phyloP scores from a whole-genome alignment of 1,140 invertebrate species.

The Galleria mellonella region DNA sequence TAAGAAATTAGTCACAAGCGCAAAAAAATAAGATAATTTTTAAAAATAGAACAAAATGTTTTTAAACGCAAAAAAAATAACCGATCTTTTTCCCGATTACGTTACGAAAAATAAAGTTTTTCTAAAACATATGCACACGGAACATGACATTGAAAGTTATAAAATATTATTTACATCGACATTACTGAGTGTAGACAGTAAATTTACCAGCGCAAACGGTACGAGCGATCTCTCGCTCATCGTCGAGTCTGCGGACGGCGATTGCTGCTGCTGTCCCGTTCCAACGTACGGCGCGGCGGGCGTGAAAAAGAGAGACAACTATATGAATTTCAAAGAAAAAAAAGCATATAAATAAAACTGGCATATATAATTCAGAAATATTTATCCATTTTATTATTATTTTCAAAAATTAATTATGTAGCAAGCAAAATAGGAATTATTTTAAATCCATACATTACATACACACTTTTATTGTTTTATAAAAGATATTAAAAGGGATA shows the following conservation, averaged over 20 bases:
- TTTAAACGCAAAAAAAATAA: too few relatives aligned
- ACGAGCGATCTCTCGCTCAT: constrained; percentile 71
- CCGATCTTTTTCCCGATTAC: too few relatives aligned
- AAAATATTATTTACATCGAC: constrained; percentile 63
- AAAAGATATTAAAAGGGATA: too few relatives aligned
- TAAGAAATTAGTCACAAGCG: background rate
- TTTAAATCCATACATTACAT: too few relatives aligned
- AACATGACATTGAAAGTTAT: constrained; percentile 20
- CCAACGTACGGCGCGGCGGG: constrained; percentile 23
- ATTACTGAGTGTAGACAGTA: constrained; percentile 60
- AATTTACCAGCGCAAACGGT: constrained; percentile 73
- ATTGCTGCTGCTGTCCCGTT: constrained; percentile 62
- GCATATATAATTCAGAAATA: too few relatives aligned
- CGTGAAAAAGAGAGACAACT: constrained; percentile 44
- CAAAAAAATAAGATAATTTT: background rate
- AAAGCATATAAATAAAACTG: background rate
- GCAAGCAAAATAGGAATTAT: too few relatives aligned
- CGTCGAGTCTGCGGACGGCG: constrained; percentile 71
- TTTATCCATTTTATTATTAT: too few relatives aligned
- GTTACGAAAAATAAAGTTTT: background rate
- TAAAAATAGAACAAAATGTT: too few relatives aligned
- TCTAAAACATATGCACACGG: constrained; percentile 9
- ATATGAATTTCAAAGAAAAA: constrained; percentile 7
- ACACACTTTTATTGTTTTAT: too few relatives aligned
- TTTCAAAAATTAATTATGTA: too few relatives aligned